phyloP scores from a whole-genome alignment of 2,888 invertebrate species.

The Molorchus minor region DNA sequence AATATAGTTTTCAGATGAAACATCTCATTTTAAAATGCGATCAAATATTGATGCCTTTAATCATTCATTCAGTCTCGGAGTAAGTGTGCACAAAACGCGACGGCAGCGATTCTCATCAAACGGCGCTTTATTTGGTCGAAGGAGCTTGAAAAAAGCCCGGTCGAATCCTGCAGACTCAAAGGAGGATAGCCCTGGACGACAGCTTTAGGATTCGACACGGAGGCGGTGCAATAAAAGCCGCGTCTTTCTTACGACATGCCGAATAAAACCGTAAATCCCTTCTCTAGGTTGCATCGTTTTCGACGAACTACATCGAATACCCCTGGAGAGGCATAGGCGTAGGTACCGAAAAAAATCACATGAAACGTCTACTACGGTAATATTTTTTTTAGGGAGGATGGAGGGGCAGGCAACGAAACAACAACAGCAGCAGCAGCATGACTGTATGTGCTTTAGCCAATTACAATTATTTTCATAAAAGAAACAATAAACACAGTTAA shows the following conservation, averaged over 20 bases:
- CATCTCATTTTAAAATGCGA: conserved; percentile 14
- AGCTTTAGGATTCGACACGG: conserved; percentile 17
- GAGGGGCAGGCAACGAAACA: too few relatives aligned
- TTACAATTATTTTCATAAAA: too few relatives aligned
- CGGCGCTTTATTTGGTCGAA: neutral
- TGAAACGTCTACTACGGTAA: too few relatives aligned
- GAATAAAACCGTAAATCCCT: conserved; percentile 28
- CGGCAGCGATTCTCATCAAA: neutral
- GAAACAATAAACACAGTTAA: too few relatives aligned
- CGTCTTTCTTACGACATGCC: conserved; percentile 23
- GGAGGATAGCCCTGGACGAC: conserved; percentile 2
- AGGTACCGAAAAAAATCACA: too few relatives aligned
- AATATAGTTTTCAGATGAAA: conserved; percentile 7
- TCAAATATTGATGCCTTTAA: conserved; percentile 21
- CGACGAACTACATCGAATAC: conserved; percentile 12
- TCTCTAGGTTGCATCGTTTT: conserved; percentile 12
- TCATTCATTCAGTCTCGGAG: conserved; percentile 1
- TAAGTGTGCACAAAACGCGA: neutral
- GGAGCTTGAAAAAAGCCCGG: neutral
- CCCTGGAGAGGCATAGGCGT: too few relatives aligned
- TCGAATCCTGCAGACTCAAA: neutral
- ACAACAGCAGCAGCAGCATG: too few relatives aligned
- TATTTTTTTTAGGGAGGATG: too few relatives aligned
- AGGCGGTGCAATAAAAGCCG: conserved; percentile 23
- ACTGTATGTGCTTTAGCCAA: too few relatives aligned